Evolutionary conservation across 2,888 invertebrate genomes (phyloP).

Genomic region (Perizoma flavofasciatum): DNA sequence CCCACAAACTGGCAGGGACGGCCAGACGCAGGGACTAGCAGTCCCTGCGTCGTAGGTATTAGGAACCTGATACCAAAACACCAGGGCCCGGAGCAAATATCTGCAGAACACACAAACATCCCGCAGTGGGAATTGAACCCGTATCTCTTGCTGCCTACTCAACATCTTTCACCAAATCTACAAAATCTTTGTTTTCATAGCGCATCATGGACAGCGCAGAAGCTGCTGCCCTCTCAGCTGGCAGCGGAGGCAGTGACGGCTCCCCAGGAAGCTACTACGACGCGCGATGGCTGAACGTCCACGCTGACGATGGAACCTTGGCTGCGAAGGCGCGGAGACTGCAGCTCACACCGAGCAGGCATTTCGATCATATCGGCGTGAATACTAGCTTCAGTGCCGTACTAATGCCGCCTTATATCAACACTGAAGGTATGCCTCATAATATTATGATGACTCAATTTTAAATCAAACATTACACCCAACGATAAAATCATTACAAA

Average conservation of each 20-base stretch:
- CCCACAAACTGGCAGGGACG: too few relatives aligned
- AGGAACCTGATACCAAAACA: too few relatives aligned
- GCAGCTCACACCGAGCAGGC: constrained; percentile 89
- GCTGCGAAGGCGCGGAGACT: constrained; percentile 88
- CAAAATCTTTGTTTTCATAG: constrained; percentile 68
- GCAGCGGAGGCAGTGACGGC: constrained; percentile 82
- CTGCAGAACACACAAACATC: too few relatives aligned
- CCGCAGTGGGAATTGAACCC: too few relatives aligned
- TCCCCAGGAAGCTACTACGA: constrained; percentile 88
- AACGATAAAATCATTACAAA: too few relatives aligned
- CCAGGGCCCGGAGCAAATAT: too few relatives aligned
- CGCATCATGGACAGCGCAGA: constrained; percentile 96
- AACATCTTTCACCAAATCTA: too few relatives aligned
- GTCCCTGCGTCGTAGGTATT: too few relatives aligned
- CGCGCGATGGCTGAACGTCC: constrained; percentile 91
- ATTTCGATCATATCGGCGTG: constrained; percentile 94
- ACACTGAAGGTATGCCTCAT: constrained; percentile 83
- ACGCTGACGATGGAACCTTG: constrained; percentile 89
- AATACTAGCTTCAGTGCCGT: constrained; percentile 94
- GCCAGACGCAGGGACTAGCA: too few relatives aligned
- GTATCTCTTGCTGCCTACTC: too few relatives aligned
- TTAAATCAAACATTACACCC: too few relatives aligned
- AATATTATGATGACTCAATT: too few relatives aligned
- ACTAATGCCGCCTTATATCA: constrained; percentile 92
- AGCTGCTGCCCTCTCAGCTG: constrained; percentile 88